Percentiles rank a stretch among this genome's conserved stretches.
Conservation (phyloP, 2,797 vertebrate species). For the Enteromius treurensis region DNA sequence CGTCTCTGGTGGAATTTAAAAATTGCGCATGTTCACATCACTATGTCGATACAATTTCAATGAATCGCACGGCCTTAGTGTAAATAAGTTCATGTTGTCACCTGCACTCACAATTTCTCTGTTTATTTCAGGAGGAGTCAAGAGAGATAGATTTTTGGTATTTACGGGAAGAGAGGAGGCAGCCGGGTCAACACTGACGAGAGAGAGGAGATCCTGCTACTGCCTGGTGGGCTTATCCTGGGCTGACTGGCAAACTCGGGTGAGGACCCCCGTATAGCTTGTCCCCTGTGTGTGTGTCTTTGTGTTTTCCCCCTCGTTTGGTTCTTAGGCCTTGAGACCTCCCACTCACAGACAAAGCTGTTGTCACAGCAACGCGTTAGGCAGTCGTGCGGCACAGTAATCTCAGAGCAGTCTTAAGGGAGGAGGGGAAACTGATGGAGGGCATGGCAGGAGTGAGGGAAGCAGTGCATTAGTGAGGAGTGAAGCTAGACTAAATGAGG, state of each 20-base stretch:
- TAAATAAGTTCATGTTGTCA: not conserved
- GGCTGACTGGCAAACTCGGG: conserved; percentile 14
- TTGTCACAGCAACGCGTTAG: conserved; percentile 66
- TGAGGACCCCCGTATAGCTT: conserved; percentile 19
- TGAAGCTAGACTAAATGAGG: conserved; percentile 46
- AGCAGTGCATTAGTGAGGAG: conserved; percentile 28
- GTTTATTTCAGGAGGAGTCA: conserved; percentile 22
- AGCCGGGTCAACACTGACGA: conserved; percentile 8
- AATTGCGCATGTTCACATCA: too few relatives aligned
- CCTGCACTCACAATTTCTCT: conserved; percentile 1
- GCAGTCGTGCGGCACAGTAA: conserved; percentile 55
- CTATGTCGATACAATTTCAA: too few relatives aligned
- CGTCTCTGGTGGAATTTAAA: too few relatives aligned
- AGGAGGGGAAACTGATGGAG: conserved; percentile 19
- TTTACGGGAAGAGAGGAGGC: not conserved
- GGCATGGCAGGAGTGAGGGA: conserved; percentile 8
- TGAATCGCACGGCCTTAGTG: not conserved
- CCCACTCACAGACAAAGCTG: conserved; percentile 64
- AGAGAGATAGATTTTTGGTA: not conserved
- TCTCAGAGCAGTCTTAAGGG: conserved; percentile 46
- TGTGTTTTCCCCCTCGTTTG: conserved; percentile 23
- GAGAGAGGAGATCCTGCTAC: conserved; percentile 4
- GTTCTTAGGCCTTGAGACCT: conserved; percentile 57
- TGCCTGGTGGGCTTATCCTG: conserved; percentile 24
- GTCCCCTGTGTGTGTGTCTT: conserved; percentile 38